Base-by-base conservation (phyloP, 2,113 vertebrate genomes). In the Sinocyclocheilus anophthalmus region DNA sequence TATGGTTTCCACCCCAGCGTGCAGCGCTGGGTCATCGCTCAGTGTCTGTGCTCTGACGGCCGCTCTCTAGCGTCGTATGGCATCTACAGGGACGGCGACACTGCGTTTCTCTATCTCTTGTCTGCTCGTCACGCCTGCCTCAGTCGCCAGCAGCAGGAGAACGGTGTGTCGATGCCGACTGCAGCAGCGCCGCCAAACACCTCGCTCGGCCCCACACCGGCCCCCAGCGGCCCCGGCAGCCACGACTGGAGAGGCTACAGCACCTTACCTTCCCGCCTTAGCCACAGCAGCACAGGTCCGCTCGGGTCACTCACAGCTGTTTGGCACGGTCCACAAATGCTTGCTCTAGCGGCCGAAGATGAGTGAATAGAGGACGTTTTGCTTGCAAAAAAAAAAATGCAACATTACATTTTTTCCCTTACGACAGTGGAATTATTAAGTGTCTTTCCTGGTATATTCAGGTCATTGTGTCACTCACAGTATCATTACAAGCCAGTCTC, bases 11-110 rank as follows among this genome's bases (percentile, higher is more conserved):
- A 97, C 22, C 97, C 97, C 0, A 92, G 95, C 0, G 97, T 99
- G 30, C 97, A 99, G 94, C 94, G 97, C 89, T 98, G 97, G 97
- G 95, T 98, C 88, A 97, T 99, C 0, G 97, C 97, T 73, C 96
- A 95, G 90, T 96, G 96, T 82, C 88, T 99, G 53, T 98, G 97
- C 45, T 91, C 91, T 0, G 97, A 98, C 0, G 93, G 94, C 0
- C 91, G 96, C n/a, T 96, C 96, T 0, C 88, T 99, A 0, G 94
- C 93, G 48, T 98, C 97, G 1, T 98, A 98, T 0, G 97, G 97
- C 7, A 92, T 97, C 30, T 93, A 87, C 78, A 91, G 92, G 70
- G 95, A 98, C 0, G 95, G 97, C 0, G 97, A 98, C 76, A 93
- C 95, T 0, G 97, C 97, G 0, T 98, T 96, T 85, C 96, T 99